These are phyloP conservation scores for Matsumurasca onukii DNA, from an alignment of 1,140 invertebrate genomes.

Conservation along the genomic window DNA sequence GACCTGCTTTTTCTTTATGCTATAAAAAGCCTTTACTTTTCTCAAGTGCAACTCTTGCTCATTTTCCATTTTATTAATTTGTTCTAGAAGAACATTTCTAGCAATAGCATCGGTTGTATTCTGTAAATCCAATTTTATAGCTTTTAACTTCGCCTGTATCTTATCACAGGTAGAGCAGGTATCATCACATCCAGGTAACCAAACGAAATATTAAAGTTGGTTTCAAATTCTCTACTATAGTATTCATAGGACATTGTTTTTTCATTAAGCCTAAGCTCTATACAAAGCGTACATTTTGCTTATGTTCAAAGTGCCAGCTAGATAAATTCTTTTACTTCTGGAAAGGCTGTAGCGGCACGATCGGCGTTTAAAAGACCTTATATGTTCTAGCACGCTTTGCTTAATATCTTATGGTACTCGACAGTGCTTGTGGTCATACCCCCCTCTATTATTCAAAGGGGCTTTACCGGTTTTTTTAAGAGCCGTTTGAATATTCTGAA, in stretches of 20 bases:
- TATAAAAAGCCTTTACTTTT: constrained; percentile 34
- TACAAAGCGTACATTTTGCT: neutral
- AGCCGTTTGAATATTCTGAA: constrained; percentile 13
- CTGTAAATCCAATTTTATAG: neutral
- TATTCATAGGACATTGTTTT: neutral
- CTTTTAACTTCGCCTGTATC: neutral
- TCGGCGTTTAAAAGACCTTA: constrained; percentile 15
- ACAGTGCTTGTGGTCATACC: constrained; percentile 7
- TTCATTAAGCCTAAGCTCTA: constrained; percentile 6
- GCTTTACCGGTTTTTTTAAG: constrained; percentile 17
- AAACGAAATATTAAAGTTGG: neutral
- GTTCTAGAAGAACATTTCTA: too few relatives aligned
- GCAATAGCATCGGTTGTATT: too few relatives aligned
- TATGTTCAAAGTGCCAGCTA: constrained; percentile 1
- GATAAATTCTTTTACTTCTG: neutral
- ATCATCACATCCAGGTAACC: neutral
- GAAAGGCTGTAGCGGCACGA: constrained; percentile 9
- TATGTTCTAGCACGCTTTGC: constrained; percentile 9
- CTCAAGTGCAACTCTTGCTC: too few relatives aligned
- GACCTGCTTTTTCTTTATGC: constrained; percentile 20
- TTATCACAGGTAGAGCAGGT: neutral
- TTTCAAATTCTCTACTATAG: neutral
- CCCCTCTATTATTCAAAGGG: neutral
- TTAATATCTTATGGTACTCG: neutral
- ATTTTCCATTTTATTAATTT: too few relatives aligned